Conservation (phyloP, 2,797 vertebrate species). For the Siniperca scherzeri region DNA sequence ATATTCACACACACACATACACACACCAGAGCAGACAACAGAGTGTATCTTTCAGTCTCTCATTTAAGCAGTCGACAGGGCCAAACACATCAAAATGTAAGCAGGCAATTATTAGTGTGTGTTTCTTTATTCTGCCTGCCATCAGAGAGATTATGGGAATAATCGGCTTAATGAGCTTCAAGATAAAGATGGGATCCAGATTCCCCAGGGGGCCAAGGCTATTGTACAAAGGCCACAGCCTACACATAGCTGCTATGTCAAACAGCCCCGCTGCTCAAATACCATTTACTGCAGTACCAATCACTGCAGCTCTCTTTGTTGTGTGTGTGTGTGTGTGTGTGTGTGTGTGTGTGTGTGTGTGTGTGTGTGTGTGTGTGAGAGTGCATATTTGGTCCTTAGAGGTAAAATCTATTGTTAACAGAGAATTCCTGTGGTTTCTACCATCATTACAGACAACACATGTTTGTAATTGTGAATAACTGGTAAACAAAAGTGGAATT, state of each 20-base stretch:
- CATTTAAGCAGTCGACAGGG: conserved; percentile 38
- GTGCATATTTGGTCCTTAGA: background rate
- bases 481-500: background rate
- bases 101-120: conserved; percentile 70
- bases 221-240: conserved; percentile 71
- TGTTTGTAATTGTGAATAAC: background rate
- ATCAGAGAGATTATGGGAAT: conserved; percentile 78
- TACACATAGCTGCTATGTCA: conserved; percentile 59
- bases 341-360: conserved; percentile 11
- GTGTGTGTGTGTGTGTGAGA: conserved; percentile 5
- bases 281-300: conserved; percentile 52
- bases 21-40: background rate
- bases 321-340: conserved; percentile 10
- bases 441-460: background rate
- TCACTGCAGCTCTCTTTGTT: conserved; percentile 40
- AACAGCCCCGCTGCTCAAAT: conserved; percentile 68
- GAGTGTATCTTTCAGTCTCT: conserved; percentile 32
- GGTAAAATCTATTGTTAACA: conserved; percentile 7
- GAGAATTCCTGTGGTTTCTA: conserved; percentile 16
- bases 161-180: conserved; percentile 79
- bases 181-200: conserved; percentile 75
- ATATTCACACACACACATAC: conserved; percentile 2
- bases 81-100: conserved; percentile 68
- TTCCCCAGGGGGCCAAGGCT: conserved; percentile 56
- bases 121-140: conserved; percentile 69